Base-by-base conservation (phyloP, 2,888 invertebrate species). In the Ganaspis brasiliensis region DNA sequence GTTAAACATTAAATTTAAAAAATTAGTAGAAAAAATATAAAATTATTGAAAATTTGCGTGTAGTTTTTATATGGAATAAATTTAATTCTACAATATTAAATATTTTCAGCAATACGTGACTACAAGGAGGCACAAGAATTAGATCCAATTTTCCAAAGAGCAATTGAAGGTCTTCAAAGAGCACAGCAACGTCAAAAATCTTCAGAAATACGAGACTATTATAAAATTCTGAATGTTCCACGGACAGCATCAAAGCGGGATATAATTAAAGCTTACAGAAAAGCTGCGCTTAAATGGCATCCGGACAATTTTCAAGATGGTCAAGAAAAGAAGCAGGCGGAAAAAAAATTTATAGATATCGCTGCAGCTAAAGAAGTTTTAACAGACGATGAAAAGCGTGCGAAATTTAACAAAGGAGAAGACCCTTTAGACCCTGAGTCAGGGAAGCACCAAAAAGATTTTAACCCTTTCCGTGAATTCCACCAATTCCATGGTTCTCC, bases 301-400 rank as follows among this genome's bases (percentile, higher is more conserved):
- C 99, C 99, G 0, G 99, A 99, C 92, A 98, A 97, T 92, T 99
- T 95, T 92, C 94, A 94, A 73, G 94, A 94, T 71, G 96, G 95
- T 12, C 96, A 97, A 80, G 97, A 98, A 91, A 99, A 99, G 93
- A 97, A 98, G 89, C 93, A 95, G 72, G 99, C 99, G 0, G 97
- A 99, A 92, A 98, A 98, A 92, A 98, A 96, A 92, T 99, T 99
- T 91, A 98, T 99, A 81, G 99, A 99, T 91, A 96, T 99, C 87
- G 99, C 99, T 2, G 98, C 99, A 55, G 99, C 99, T 73, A 99
- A 99, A 92, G 99, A 99, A 94, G 98, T 98, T 86, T 92, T 96
- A 40, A 96, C 96, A 56, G 95, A 96, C 93, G 94, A 96, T 81
- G 99, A 99, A 91, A 99, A 99, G 93, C 94, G 99, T 79, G 94